Base-by-base conservation (phyloP, 2,888 invertebrate species). In the Tiliacea citrago region DNA sequence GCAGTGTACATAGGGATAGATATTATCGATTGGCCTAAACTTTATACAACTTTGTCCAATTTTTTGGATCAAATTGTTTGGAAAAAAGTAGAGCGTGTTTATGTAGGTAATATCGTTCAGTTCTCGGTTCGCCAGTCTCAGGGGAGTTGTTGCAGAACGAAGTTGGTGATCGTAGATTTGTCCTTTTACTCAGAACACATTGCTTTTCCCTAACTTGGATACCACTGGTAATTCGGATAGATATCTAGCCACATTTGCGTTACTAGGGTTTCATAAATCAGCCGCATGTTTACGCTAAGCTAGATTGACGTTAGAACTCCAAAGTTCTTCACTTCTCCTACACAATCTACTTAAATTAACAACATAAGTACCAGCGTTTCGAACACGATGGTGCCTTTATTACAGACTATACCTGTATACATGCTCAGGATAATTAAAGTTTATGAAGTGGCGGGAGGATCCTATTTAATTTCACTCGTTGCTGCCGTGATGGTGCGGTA, bases 401-500 rank as follows among this genome's bases (percentile, higher is more conserved):
- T 67, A 69, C 35, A 7, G 35, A 24, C 47, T 72, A 55, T 55
- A 75, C 66, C 49, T 66, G 45, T 62, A 29, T 75, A 60, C 51
- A 57, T 35, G 51, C 45, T 42, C 47, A 58, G 57, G 69, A 72
- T 81, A 84, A 84, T 82, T 85, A 82, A 82, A 81, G 68, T 85
- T 72, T 82, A 85, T 70, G 82, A 73, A 85, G 82, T 76, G 72
- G 76, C 68, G 55, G 75, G 60, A 63, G 82, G 68, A 81, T 75
- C 76, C 72, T 84, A 81, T 85, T 75, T 81, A 81, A 84, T 84
- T 85, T 81, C 39, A 69, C 72, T 72, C 85, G 85, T 84, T 69
- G 55, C 68, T 45, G 68, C 29, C 68, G 63, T 69, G 73, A 84
- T 79, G 80, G 62, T 62, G 29, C 35, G 47, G 84, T 61, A 58